Conservation (phyloP, 2,888 invertebrate species). For the Polymixis lichenea region DNA sequence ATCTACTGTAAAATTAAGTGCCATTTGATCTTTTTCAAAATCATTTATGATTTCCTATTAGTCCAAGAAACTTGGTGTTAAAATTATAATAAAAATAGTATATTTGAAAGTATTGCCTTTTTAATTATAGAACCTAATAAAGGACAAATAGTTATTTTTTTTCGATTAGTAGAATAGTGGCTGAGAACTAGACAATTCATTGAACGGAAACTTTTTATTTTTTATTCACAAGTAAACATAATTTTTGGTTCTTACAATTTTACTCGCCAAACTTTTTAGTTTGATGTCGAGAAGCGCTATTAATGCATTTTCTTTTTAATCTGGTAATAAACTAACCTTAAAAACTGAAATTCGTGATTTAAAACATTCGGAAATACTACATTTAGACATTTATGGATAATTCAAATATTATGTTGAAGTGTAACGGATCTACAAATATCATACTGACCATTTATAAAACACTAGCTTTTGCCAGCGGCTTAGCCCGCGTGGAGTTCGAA, state of each 20-base stretch:
- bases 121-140: background rate
- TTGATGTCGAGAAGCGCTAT: background rate
- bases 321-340: too few relatives aligned
- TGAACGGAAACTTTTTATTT: background rate
- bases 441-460: background rate
- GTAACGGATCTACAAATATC: background rate
- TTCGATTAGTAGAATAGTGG: background rate
- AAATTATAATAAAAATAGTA: background rate
- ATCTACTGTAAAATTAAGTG: background rate
- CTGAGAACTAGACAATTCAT: background rate
- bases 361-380: background rate
- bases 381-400: background rate
- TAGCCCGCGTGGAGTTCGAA: too few relatives aligned
- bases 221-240: background rate
- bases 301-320: too few relatives aligned
- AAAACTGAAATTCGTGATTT: background rate
- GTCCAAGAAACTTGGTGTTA: background rate
- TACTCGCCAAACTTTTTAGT: background rate
- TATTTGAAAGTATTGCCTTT: background rate
- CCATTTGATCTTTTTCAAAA: background rate
- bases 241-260: background rate
- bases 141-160: background rate
- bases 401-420: too few relatives aligned
- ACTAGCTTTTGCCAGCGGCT: too few relatives aligned
- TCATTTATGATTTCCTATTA: background rate